Evolutionary conservation across 53 echinoderm and acorn worm species (phyloP).

Genomic region (Astropecten irregularis): DNA sequence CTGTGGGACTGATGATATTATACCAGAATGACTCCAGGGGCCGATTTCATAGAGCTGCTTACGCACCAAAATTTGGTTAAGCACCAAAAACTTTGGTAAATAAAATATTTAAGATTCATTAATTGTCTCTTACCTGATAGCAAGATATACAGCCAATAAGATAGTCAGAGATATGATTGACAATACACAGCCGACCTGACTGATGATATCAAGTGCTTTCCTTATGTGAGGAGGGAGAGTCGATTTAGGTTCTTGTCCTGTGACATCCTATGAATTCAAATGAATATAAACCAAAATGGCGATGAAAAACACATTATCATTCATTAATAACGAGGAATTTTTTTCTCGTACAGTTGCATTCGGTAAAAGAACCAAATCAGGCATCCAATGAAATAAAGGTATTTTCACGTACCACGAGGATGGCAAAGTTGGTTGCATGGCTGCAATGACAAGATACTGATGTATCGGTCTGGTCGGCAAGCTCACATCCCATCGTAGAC

Average conservation of each 20-base stretch:
- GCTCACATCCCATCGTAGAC: constrained; percentile 67
- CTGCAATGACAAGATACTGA: constrained; percentile 65
- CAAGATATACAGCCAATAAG: constrained; percentile 67
- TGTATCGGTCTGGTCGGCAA: constrained; percentile 14
- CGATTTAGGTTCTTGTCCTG: background rate
- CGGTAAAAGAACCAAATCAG: too few relatives aligned
- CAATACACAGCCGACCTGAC: constrained; percentile 35
- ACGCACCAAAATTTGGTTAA: too few relatives aligned
- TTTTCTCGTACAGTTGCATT: too few relatives aligned
- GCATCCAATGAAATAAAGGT: background rate
- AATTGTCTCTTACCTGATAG: constrained; percentile 71
- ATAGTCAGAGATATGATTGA: constrained; percentile 60
- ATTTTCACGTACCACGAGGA: constrained; percentile 70
- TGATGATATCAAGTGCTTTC: constrained; percentile 29
- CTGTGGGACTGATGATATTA: too few relatives aligned
- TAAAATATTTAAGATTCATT: too few relatives aligned
- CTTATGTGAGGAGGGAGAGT: background rate
- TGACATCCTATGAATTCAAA: constrained; percentile 20
- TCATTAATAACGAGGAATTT: too few relatives aligned
- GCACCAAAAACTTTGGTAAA: too few relatives aligned
- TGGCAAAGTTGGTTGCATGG: constrained; percentile 92
- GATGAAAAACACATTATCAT: too few relatives aligned
- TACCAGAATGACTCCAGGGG: too few relatives aligned
- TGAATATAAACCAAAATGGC: too few relatives aligned
- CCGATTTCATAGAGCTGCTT: too few relatives aligned